Percentiles rank a stretch among this genome's conserved stretches.
These are phyloP conservation scores for Oscheius onirici DNA, from an alignment of 2,888 invertebrate species.

Conservation along the genomic window DNA sequence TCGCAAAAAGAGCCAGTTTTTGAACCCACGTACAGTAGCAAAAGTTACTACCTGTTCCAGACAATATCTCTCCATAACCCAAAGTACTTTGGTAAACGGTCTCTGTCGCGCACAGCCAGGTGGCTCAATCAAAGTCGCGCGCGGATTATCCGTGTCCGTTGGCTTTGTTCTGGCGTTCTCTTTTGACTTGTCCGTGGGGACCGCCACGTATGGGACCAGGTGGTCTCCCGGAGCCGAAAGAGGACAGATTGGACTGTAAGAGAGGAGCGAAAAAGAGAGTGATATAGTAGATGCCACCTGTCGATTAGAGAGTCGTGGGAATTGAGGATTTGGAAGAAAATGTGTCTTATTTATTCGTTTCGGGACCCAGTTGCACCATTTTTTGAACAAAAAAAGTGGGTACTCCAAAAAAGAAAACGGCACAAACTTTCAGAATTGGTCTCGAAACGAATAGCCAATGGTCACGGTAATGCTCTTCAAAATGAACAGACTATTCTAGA, in stretches of 20 bases:
- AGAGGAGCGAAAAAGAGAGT: slow-evolving; percentile 5
- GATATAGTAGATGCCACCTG: neutral
- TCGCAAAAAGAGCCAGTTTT: no score
- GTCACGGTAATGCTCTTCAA: no score
- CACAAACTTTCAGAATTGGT: no score
- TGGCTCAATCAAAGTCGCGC: neutral
- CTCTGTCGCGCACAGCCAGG: no score
- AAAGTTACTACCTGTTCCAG: no score
- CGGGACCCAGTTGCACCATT: no score
- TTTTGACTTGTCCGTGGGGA: slow-evolving; percentile 5
- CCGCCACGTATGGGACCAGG: neutral
- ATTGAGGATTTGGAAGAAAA: neutral
- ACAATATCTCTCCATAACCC: neutral
- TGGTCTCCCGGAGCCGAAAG: neutral
- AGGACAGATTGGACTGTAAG: neutral
- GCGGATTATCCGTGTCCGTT: slow-evolving; percentile 13
- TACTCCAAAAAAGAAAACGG: no score
- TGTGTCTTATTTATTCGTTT: neutral
- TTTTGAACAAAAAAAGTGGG: no score
- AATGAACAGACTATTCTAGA: no score
- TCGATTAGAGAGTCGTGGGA: slow-evolving; percentile 5
- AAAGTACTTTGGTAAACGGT: neutral
- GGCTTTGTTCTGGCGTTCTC: slow-evolving; percentile 4
- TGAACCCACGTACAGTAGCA: no score
- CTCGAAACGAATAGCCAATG: no score